Evolutionary conservation across 2,797 vertebrate species (phyloP).

Genomic region (Orientallactaga sibirica): DNA sequence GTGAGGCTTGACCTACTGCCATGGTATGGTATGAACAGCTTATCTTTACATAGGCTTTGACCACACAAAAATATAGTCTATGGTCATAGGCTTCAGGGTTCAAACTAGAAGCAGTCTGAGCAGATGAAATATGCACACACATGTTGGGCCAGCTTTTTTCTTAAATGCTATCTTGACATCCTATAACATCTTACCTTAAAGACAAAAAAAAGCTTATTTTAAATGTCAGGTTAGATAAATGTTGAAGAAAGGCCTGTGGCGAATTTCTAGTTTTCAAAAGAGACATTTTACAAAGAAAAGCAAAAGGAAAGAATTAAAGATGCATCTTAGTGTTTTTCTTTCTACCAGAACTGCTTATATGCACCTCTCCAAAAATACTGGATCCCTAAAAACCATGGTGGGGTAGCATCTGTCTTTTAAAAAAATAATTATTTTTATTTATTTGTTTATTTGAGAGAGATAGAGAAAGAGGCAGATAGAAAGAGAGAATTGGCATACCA

Average conservation of each 20-base stretch:
- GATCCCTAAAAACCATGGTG: not conserved
- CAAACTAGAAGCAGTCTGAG: constrained; percentile 62
- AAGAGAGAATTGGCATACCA: too few relatives aligned
- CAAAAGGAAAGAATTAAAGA: constrained; percentile 46
- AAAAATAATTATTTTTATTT: too few relatives aligned
- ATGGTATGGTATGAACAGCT: not conserved
- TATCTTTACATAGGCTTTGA: constrained; percentile 44
- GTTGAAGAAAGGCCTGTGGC: constrained; percentile 68
- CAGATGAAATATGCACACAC: constrained; percentile 64
- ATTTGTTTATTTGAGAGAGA: too few relatives aligned
- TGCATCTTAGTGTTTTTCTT: constrained; percentile 63
- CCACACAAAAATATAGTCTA: not conserved
- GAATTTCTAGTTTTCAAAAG: constrained; percentile 67
- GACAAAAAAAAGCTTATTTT: constrained; percentile 69
- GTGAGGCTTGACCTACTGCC: not conserved
- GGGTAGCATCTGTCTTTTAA: not conserved
- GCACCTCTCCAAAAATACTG: constrained; percentile 56
- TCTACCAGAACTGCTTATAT: constrained; percentile 56
- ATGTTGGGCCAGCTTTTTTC: constrained; percentile 63
- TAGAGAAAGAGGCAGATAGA: too few relatives aligned
- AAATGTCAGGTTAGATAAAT: constrained; percentile 66
- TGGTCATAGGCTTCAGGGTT: constrained; percentile 60
- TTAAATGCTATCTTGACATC: not conserved
- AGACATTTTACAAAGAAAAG: constrained; percentile 73
- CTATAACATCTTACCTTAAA: constrained; percentile 73